Conservation (phyloP, 2,888 invertebrate genomes). For the Electrophaes corylata region DNA sequence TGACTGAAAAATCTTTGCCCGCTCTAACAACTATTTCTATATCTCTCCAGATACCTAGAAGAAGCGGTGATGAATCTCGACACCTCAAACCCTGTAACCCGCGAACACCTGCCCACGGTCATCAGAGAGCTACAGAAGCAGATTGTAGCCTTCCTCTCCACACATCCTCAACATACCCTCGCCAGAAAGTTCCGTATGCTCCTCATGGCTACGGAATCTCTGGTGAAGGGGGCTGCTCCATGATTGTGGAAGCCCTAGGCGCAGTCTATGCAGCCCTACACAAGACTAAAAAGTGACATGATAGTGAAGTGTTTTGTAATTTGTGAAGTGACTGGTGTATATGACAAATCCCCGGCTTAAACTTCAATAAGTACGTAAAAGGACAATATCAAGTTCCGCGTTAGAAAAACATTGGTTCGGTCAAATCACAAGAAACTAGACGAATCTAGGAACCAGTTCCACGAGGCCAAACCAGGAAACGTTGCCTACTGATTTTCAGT, state of each 20-base stretch:
- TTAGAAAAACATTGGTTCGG: too few species aligned
- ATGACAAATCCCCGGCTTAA: background rate
- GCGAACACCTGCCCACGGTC: constrained; percentile 92
- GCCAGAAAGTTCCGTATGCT: constrained; percentile 88
- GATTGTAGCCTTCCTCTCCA: constrained; percentile 87
- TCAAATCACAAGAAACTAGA: too few species aligned
- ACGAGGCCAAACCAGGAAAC: too few species aligned
- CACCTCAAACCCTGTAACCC: constrained; percentile 89
- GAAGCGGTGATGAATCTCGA: constrained; percentile 94
- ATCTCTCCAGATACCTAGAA: constrained; percentile 89
- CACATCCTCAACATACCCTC: constrained; percentile 87
- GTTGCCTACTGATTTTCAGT: too few species aligned
- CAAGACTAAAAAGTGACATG: constrained; percentile 10
- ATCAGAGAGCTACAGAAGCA: constrained; percentile 90
- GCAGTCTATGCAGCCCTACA: background rate
- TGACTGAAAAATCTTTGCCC: too few species aligned
- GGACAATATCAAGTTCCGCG: too few species aligned
- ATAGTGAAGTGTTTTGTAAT: constrained; percentile 1
- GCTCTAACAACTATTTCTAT: background rate
- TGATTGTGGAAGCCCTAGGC: constrained; percentile 47
- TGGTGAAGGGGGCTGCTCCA: constrained; percentile 65
- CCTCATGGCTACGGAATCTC: constrained; percentile 87
- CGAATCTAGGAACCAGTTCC: too few species aligned
- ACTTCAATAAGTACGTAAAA: background rate
- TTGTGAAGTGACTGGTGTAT: background rate